Base-by-base conservation (phyloP, 2,113 vertebrate species). In the Aphyosemion australe region DNA sequence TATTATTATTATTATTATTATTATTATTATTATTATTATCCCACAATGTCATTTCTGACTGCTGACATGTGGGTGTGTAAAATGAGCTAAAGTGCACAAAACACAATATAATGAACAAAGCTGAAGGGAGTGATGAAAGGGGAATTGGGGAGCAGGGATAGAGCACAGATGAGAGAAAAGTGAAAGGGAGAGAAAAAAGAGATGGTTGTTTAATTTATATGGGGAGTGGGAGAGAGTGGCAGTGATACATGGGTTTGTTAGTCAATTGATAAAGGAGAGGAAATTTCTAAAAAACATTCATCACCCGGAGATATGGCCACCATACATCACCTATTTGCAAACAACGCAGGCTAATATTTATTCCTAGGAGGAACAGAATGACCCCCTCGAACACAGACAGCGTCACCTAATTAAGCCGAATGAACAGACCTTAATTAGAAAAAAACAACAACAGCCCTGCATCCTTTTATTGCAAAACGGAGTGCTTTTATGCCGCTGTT, bases 231-330 rank as follows among this genome's bases (percentile, higher is more conserved):
- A 88, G 87, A 91, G 93, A 93, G 90, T 96, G 95, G 94, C 96
- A 98, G 94, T 98, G 96, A 98, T 98, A 89, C 95, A 98, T 96
- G 94, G 92, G 94, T 94, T 93, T 95, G 93, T 95, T 95, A 94
- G 95, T 94, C 94, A 94, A 94, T 96, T 98, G 96, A 98, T 97
- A 98, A 97, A 95, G 94, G 94, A 93, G 93, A 97, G 94, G 94
- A 97, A 95, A 96, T 97, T 95, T 95, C 94, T 94, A 92, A 94
- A 96, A 96, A 96, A 93, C 95, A 95, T 95, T 96, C 94, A 96
- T 95, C 94, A 96, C 91, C 77, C 79, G 92, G 92, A 94, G 93
- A 94, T 93, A 95, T 92, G 94, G 93, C 92, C 93, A 90, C 93
- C 94, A 97, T 98, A 95, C 82, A 97, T 98, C 95, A 97, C 92